These are phyloP conservation scores for Oligia fasciuncula DNA, from an alignment of 2,888 invertebrate species.

Conservation along the genomic window DNA sequence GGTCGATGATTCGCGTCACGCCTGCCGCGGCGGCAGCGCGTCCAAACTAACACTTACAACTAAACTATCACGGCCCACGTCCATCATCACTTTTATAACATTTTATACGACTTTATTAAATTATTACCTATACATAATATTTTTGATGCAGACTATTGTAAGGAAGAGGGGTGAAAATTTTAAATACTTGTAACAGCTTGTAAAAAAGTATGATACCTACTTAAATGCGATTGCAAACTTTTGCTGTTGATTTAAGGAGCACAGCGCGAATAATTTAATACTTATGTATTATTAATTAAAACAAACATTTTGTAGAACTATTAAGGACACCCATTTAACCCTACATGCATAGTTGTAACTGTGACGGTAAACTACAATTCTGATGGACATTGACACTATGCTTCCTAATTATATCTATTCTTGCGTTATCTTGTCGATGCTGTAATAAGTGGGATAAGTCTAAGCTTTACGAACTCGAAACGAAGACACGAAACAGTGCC, in stretches of 20 bases:
- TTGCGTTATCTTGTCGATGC: slow-evolving; percentile 41
- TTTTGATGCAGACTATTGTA: not conserved
- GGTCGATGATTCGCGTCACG: slow-evolving; percentile 83
- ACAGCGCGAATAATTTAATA: not conserved
- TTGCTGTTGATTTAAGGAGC: not conserved
- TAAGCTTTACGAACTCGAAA: slow-evolving; percentile 44
- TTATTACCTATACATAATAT: slow-evolving; percentile 4
- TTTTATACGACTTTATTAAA: not conserved
- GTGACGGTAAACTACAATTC: slow-evolving; percentile 10
- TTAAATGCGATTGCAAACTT: not conserved
- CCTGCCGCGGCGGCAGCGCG: slow-evolving; percentile 66
- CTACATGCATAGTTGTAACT: not conserved
- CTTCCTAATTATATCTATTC: slow-evolving; percentile 31
- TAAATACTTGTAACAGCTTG: not conserved
- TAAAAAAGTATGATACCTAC: not conserved
- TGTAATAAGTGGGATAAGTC: slow-evolving; percentile 51
- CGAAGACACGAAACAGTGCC: slow-evolving; percentile 57
- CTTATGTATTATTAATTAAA: not conserved
- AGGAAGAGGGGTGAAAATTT: not conserved
- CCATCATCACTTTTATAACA: slow-evolving; percentile 31
- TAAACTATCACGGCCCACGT: slow-evolving; percentile 49
- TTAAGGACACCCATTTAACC: not conserved
- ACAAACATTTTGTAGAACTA: not conserved
- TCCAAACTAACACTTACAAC: slow-evolving; percentile 55
- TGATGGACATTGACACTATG: slow-evolving; percentile 26